A percentile compares a stretch with the other conserved stretches of the same genome.
These are phyloP conservation scores for Syrrhaptes paradoxus DNA, from an alignment of 2,113 vertebrate species.

Conservation along the genomic window DNA sequence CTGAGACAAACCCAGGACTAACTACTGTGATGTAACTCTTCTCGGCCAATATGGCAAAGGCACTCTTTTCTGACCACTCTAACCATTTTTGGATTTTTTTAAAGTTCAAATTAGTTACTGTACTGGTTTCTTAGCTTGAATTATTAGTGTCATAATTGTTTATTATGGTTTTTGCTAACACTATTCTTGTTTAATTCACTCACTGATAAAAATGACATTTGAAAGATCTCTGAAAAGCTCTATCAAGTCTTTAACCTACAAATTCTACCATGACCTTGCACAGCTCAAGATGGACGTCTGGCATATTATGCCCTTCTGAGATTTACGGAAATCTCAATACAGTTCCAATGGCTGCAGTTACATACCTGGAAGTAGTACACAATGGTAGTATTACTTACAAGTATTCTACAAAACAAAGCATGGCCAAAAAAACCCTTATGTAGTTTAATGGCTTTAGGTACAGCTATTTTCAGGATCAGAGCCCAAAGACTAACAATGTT, in stretches of 20 bases:
- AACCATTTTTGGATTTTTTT: background rate
- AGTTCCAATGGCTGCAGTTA: background rate
- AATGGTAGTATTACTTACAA: background rate
- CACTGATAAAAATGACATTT: accelerated
- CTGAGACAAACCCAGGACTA: background rate
- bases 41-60: background rate
- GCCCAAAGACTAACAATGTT: background rate
- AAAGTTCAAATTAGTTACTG: background rate
- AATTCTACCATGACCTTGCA: background rate
- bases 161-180: background rate
- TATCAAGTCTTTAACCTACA: background rate
- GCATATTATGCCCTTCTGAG: background rate
- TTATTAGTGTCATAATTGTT: background rate
- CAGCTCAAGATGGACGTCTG: background rate
- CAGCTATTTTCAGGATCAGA: background rate
- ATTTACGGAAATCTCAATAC: background rate
- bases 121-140: background rate
- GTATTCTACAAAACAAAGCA: background rate
- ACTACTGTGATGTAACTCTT: background rate
- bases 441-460: background rate
- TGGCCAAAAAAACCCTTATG: accelerated
- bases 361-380: background rate
- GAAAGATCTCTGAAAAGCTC: background rate
- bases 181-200: background rate
- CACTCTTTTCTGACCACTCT: background rate